These are phyloP conservation scores for Philotrypesis tridentata DNA, from an alignment of 1,140 invertebrate species.

Conservation along the genomic window DNA sequence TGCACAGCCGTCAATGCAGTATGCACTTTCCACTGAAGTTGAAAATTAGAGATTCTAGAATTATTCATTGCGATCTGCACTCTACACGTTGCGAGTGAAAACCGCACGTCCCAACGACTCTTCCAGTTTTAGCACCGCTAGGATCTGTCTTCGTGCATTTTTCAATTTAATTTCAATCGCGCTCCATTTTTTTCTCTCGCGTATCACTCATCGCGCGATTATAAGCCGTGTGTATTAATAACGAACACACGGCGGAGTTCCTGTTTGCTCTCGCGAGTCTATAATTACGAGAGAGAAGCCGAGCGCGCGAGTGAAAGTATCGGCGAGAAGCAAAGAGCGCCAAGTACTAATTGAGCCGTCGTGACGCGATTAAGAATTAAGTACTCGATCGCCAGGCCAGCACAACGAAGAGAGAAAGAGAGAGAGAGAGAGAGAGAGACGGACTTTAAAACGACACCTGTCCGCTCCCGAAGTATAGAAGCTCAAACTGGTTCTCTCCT, in stretches of 20 bases:
- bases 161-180: too few species aligned
- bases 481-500: conserved; percentile 61
- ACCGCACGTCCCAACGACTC: background rate
- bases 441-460: conserved; percentile 52
- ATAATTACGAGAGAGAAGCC: background rate
- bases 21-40: too few species aligned
- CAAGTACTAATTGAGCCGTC: conserved; percentile 20
- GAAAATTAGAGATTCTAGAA: too few species aligned
- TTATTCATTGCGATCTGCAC: too few species aligned
- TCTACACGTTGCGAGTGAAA: too few species aligned
- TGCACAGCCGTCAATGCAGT: too few species aligned
- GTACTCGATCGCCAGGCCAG: background rate
- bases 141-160: too few species aligned
- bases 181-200: too few species aligned
- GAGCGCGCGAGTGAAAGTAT: background rate
- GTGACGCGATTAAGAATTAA: conserved; percentile 32
- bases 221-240: conserved; percentile 16
- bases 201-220: background rate
- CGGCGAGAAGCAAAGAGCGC: background rate
- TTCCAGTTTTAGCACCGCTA: too few species aligned
- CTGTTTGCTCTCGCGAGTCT: background rate
- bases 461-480: conserved; percentile 46
- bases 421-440: background rate
- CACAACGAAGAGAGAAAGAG: background rate
- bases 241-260: background rate